Conservation (phyloP, 2,888 invertebrate species). For the Coleophora flavipennella region DNA sequence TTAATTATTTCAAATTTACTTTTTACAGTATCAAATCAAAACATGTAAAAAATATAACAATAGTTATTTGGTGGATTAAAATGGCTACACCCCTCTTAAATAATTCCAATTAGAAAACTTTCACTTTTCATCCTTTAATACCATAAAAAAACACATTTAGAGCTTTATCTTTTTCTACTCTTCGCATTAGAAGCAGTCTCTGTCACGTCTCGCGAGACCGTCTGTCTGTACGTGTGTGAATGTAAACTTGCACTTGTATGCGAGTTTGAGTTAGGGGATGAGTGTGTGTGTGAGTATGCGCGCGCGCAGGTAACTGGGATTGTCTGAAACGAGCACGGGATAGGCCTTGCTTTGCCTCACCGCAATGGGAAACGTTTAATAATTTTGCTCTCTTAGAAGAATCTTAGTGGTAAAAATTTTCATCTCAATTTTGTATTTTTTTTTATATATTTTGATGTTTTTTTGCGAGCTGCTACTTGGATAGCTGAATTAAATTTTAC, state of each 20-base stretch:
- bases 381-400: constrained; percentile 51
- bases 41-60: too few species aligned
- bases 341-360: constrained; percentile 36
- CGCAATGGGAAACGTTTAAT: constrained; percentile 40
- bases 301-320: constrained; percentile 64
- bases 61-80: too few species aligned
- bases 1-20: too few species aligned
- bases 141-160: constrained; percentile 33
- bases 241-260: constrained; percentile 16
- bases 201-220: constrained; percentile 42
- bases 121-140: constrained; percentile 12
- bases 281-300: constrained; percentile 16
- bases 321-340: constrained; percentile 39
- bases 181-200: constrained; percentile 49
- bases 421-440: background rate
- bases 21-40: too few species aligned
- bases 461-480: too few species aligned
- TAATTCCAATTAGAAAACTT: constrained; percentile 12
- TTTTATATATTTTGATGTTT: too few species aligned
- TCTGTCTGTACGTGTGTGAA: constrained; percentile 16
- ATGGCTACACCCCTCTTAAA: background rate
- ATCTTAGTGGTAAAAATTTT: constrained; percentile 36
- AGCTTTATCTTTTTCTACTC: constrained; percentile 33
- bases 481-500: too few species aligned
- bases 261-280: constrained; percentile 16